phyloP scores from a whole-genome alignment of 1,140 invertebrate genomes.

The Gonioctena quinquepunctata region DNA sequence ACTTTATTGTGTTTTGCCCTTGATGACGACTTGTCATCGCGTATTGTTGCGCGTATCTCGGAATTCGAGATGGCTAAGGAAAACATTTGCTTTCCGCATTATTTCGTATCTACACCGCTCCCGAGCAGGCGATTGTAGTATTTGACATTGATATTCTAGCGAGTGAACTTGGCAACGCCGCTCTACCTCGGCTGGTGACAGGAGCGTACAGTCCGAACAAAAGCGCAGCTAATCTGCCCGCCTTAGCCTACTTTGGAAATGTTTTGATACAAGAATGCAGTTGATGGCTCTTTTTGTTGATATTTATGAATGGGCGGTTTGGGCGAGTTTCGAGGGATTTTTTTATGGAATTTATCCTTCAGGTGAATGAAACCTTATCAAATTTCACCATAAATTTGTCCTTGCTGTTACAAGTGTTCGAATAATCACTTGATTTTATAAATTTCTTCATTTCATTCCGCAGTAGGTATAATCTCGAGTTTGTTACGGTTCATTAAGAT shows the following conservation, averaged over 20 bases:
- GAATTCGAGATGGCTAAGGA: background rate
- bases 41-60: background rate
- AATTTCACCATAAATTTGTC: too few relatives aligned
- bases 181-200: constrained; percentile 29
- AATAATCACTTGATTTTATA: too few relatives aligned
- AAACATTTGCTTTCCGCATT: constrained; percentile 25
- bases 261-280: background rate
- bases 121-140: background rate
- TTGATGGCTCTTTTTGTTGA: background rate
- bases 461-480: background rate
- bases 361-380: too few relatives aligned
- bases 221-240: constrained; percentile 33
- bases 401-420: too few relatives aligned
- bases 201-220: constrained; percentile 34
- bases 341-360: too few relatives aligned
- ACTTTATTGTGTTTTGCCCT: background rate
- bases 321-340: too few relatives aligned
- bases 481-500: constrained; percentile 2
- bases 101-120: constrained; percentile 8
- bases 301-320: background rate
- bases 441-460: too few relatives aligned
- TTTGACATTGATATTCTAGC: constrained; percentile 26
- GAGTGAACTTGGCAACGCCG: constrained; percentile 25
- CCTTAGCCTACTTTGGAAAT: constrained; percentile 12
- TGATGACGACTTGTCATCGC: background rate